Conservation (phyloP, 2,888 invertebrate genomes). For the Mellilla xanthometata region DNA sequence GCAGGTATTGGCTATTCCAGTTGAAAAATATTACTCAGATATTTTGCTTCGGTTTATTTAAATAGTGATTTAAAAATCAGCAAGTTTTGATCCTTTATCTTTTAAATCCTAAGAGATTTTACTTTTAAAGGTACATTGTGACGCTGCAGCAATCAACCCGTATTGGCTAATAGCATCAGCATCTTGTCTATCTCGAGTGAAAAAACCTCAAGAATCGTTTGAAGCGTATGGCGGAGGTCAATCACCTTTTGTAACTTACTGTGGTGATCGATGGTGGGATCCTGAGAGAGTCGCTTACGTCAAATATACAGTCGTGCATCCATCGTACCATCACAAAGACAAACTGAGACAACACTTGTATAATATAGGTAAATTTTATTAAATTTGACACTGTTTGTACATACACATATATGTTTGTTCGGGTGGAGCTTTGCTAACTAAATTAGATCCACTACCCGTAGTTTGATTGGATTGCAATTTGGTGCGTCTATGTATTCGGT, state of each 20-base stretch:
- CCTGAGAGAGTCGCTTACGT: conserved; percentile 63
- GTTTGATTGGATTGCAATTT: too few species aligned
- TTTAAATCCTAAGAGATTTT: too few species aligned
- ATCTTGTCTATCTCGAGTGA: conserved; percentile 60
- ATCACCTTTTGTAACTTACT: conserved; percentile 65
- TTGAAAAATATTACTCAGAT: too few species aligned
- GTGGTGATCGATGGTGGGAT: conserved; percentile 57
- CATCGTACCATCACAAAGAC: conserved; percentile 50
- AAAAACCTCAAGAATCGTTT: conserved; percentile 30
- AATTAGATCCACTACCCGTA: too few species aligned
- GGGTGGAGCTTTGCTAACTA: too few species aligned
- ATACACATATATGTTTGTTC: too few species aligned
- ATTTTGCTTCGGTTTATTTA: too few species aligned
- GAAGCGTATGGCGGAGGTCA: conserved; percentile 40
- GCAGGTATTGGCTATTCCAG: conserved; percentile 43
- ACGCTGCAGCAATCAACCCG: conserved; percentile 62
- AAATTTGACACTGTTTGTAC: too few species aligned
- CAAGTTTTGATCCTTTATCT: too few species aligned
- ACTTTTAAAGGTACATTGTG: conserved; percentile 56
- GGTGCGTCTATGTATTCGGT: too few species aligned
- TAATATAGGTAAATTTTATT: conserved; percentile 63
- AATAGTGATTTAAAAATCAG: too few species aligned
- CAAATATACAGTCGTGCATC: conserved; percentile 60
- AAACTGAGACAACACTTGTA: conserved; percentile 48
- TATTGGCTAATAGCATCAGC: conserved; percentile 68